These are phyloP conservation scores for Centruroides sculpturatus DNA, from an alignment of 1,140 invertebrate species.

Conservation along the genomic window DNA sequence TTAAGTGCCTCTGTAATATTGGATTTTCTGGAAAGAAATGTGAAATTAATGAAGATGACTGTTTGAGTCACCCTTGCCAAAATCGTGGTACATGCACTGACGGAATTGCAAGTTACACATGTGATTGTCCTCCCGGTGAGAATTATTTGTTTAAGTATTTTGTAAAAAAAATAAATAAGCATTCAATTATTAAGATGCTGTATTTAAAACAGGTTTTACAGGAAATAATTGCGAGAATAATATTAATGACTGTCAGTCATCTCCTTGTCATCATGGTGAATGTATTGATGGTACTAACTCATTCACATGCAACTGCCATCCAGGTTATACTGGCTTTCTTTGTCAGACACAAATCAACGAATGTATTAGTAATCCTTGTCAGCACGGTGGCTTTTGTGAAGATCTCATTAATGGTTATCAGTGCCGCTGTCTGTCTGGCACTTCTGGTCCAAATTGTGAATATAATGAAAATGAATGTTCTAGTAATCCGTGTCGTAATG, in stretches of 20 bases:
- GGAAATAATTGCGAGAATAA: constrained; percentile 64
- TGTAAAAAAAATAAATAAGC: constrained; percentile 27
- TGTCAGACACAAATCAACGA: constrained; percentile 87
- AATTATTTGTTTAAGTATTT: constrained; percentile 21
- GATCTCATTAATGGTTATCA: constrained; percentile 45
- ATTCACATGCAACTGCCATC: constrained; percentile 72
- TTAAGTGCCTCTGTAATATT: constrained; percentile 35
- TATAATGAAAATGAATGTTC: constrained; percentile 72
- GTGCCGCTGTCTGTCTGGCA: constrained; percentile 63
- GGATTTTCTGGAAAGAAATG: constrained; percentile 62
- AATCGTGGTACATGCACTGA: constrained; percentile 72
- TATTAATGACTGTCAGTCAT: constrained; percentile 67
- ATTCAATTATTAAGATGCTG: constrained; percentile 68
- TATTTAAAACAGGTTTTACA: constrained; percentile 60
- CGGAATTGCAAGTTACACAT: constrained; percentile 62
- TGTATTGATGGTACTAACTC: constrained; percentile 52
- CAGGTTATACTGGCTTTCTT: constrained; percentile 70
- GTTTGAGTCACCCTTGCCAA: constrained; percentile 60
- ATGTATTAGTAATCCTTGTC: constrained; percentile 47
- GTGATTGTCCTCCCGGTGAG: constrained; percentile 53
- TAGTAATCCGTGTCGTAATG: constrained; percentile 67
- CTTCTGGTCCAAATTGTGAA: constrained; percentile 57
- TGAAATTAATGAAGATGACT: constrained; percentile 75
- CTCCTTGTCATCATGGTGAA: constrained; percentile 72
- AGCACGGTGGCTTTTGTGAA: constrained; percentile 46